Evolutionary conservation across 2,888 invertebrate genomes (phyloP), one percentile per base, ranked within the genome.

Genomic region (Drosophila pseudotalamancana): DNA sequence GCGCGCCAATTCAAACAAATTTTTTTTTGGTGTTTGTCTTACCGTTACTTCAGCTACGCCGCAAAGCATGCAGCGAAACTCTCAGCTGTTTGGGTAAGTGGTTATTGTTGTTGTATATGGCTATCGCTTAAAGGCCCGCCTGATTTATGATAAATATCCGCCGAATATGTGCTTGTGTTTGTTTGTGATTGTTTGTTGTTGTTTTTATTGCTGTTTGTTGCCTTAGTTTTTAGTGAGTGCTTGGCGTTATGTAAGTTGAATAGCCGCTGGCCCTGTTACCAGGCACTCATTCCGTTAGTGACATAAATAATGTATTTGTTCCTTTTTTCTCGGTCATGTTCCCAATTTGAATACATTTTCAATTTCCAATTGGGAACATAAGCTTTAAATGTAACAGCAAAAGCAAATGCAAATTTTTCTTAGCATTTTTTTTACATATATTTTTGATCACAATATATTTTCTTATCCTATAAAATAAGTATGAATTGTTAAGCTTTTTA

Each of bases 11-110:
- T 73, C 45, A 59, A 74, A 67, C 42, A 64, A 59, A 46, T 65
- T 65, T 27, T 65, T 65, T 27, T 29, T 18, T 50, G 12, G 27
- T 42, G 37, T 45, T 59, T 35, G 42, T 39, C 37, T 46, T 50
- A 11, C n/a, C 14, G 27, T 54, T 65, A 42, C 59, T 39, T 51
- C 51, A 16, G 25, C 48, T 37, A 23, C 42, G 18, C 54, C 23
- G 21, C 29, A 18, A 77, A 71, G 77, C 71, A 67, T 80, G 78
- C 77, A 63, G 57, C 61, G 55, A 48, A 59, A 39, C 32, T 19
- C 42, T 55, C 57, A 43, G 31, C 53, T 71, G 57, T 55, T 53
- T 49, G 53, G 45, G 69, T 64, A 65, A 57, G 61, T 69, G 11
- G 8, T 35, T 32, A 16, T 34, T 50, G 19, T 50, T 14, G 32